phyloP scores from a whole-genome alignment of 2,888 invertebrate species.

The Oxycera nigricornis region DNA sequence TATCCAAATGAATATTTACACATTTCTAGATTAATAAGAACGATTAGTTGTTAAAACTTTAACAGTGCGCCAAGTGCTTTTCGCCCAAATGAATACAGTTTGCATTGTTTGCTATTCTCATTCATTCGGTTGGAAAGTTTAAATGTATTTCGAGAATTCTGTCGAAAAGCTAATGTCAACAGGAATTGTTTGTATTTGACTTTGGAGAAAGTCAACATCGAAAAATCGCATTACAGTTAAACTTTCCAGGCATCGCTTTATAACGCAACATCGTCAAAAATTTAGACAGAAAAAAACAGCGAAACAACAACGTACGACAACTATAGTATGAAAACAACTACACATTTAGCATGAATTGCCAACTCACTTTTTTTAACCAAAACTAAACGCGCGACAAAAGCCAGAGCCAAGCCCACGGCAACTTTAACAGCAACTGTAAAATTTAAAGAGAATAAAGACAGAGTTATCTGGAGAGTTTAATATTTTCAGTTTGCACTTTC shows the following conservation, averaged over 20 bases:
- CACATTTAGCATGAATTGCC: slow-evolving; percentile 5
- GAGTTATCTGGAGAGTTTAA: neutral
- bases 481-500: slow-evolving; percentile 50
- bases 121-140: neutral
- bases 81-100: neutral
- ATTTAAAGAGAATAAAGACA: slow-evolving; percentile 52
- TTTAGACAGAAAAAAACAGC: slow-evolving; percentile 30
- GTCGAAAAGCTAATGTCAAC: too few species aligned
- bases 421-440: slow-evolving; percentile 89
- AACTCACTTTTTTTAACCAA: slow-evolving; percentile 72
- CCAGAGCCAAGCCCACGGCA: slow-evolving; percentile 83
- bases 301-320: slow-evolving; percentile 13
- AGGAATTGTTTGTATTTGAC: neutral
- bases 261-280: neutral
- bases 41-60: neutral
- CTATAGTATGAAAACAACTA: slow-evolving; percentile 5
- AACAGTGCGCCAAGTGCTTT: neutral
- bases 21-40: neutral
- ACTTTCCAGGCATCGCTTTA: neutral
- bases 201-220: neutral
- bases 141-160: neutral
- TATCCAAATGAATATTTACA: neutral
- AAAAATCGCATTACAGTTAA: neutral
- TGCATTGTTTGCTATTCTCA: neutral
- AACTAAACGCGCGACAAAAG: slow-evolving; percentile 85